Evolutionary conservation across 1,140 invertebrate species (phyloP), one percentile per base, ranked within the genome.

Genomic region (Caenorhabditis remanei): DNA sequence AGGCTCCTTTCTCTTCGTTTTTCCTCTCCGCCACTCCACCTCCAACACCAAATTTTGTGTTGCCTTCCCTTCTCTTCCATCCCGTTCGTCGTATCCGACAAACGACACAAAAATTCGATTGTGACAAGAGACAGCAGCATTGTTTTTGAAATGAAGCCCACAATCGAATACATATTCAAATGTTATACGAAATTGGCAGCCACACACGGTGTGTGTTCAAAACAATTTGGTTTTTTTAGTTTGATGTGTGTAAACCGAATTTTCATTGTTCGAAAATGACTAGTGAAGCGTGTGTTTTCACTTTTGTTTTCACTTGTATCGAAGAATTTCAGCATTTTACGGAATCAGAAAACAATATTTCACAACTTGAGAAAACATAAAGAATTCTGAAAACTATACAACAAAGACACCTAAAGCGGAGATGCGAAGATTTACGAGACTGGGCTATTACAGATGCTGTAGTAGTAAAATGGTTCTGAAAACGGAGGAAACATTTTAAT

Each of bases 161-260:
- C 71, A 79, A 79, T 50, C 53, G 71, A 79, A 79, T 79, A 79
- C 71, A 79, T 79, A 79, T 79, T 79, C 71, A 79, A 79, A 79
- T 79, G 71, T 79, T 79, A 79, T 79, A 79, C 71, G 71, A 79
- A 79, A 79, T 79, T 79, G 71, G 71, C 43, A 50, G 71, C 32
- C 32, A 32, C 32, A 40, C 9, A 14, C n/a, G 16, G 65, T 14
- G 19, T 43, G 67, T 79, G 71, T 53, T n/a, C 71, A 79, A 79
- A 79, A 79, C 71, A 79, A 79, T 79, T 79, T 43, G 71, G 71
- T 24, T 48, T 79, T 75, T 63, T 50, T 53, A 43, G 65, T 79
- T 79, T 79, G 71, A 79, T 79, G 71, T 79, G 71, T 79, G 71
- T 50, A 79, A 79, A 79, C 71, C 46, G 24, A 79, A 79, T 79